Conservation (phyloP, 2,888 invertebrate species). For the Blera fallax region DNA sequence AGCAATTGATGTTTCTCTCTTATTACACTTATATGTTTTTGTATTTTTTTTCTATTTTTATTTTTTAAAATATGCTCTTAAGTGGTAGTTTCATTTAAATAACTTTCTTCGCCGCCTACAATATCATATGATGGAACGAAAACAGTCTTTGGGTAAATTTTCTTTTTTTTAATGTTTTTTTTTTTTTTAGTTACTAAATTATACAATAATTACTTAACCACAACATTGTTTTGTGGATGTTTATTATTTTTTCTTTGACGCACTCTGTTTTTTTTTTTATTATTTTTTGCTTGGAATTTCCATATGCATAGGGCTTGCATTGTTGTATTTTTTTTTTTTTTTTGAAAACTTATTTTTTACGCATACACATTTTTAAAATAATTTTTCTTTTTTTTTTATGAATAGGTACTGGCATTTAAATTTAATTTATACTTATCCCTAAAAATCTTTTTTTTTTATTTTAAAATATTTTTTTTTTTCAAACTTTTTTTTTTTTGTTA, state of each 20-base stretch:
- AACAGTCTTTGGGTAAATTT: constrained; percentile 82
- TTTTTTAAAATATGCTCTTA: constrained; percentile 57
- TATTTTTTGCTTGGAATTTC: constrained; percentile 48
- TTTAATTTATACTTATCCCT: constrained; percentile 69
- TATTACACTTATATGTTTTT: constrained; percentile 37
- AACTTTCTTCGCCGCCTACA: constrained; percentile 73
- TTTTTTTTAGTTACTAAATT: constrained; percentile 66
- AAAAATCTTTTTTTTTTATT: constrained; percentile 57
- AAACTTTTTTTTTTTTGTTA: constrained; percentile 55
- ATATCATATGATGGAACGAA: constrained; percentile 81
- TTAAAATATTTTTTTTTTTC: constrained; percentile 74
- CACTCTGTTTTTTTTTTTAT: background rate
- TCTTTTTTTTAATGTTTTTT: constrained; percentile 70
- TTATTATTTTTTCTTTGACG: constrained; percentile 10
- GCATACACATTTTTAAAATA: constrained; percentile 29
- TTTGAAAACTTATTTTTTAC: constrained; percentile 58
- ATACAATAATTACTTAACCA: constrained; percentile 70
- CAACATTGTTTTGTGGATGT: constrained; percentile 63
- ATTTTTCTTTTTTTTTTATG: constrained; percentile 57
- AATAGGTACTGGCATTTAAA: constrained; percentile 71
- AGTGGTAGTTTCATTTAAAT: constrained; percentile 71
- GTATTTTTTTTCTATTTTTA: no score
- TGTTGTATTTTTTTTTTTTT: constrained; percentile 12
- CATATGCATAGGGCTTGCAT: constrained; percentile 60
- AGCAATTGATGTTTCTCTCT: constrained; percentile 49